Conservation (phyloP, 1,140 invertebrate genomes). For the Diabrotica undecimpunctata region DNA sequence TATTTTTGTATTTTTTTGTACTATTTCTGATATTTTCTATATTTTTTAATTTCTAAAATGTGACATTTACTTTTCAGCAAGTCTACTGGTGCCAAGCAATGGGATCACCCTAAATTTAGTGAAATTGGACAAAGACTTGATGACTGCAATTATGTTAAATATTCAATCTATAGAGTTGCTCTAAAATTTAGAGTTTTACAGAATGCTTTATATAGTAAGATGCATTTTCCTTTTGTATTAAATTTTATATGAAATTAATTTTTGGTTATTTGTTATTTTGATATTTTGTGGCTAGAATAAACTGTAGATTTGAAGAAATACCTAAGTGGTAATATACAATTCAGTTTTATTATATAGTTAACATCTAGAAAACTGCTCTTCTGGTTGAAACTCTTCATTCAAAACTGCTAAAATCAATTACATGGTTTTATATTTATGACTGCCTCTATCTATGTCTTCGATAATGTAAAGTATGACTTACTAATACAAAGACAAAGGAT, state of each 20-base stretch:
- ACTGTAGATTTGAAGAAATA: too few species aligned
- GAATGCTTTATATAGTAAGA: slow-evolving; percentile 59
- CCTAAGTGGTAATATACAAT: neutral
- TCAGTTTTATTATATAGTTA: too few species aligned
- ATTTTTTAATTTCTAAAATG: too few species aligned
- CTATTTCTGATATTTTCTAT: too few species aligned
- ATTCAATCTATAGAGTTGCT: slow-evolving; percentile 76
- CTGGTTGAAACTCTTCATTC: too few species aligned
- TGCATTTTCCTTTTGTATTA: neutral
- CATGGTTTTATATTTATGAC: too few species aligned
- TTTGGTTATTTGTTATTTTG: neutral
- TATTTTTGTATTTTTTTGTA: too few species aligned
- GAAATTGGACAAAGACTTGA: slow-evolving; percentile 54
- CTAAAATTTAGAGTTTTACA: slow-evolving; percentile 75
- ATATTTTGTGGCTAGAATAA: neutral
- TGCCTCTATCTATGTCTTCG: too few species aligned
- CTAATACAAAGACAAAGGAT: too few species aligned
- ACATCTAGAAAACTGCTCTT: too few species aligned
- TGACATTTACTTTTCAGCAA: slow-evolving; percentile 44
- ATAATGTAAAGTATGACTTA: too few species aligned
- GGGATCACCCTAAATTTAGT: slow-evolving; percentile 55
- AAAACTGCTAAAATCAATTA: too few species aligned
- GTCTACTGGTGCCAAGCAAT: slow-evolving; percentile 48
- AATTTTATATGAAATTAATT: slow-evolving; percentile 9
- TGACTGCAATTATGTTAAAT: slow-evolving; percentile 72